Conservation (phyloP, 2,113 vertebrate species). For the Pluvianellus socialis region DNA sequence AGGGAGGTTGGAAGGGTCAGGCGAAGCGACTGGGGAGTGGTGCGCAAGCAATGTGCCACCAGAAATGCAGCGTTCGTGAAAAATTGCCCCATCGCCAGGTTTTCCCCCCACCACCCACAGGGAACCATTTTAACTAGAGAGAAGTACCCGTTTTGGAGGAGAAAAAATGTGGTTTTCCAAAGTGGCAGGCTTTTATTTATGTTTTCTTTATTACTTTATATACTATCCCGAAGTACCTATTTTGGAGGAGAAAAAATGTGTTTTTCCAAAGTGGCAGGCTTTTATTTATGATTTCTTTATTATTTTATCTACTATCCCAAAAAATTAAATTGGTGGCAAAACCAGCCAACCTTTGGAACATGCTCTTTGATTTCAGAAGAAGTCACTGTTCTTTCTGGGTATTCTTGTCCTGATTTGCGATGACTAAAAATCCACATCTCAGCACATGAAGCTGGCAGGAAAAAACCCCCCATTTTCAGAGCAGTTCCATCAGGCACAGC, state of each 20-base stretch:
- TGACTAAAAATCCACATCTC: neutral
- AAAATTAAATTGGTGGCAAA: neutral
- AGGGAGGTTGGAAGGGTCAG: neutral
- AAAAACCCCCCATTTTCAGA: neutral
- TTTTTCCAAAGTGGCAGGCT: neutral
- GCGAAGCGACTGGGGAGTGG: neutral
- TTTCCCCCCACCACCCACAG: accelerated
- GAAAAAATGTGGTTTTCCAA: neutral
- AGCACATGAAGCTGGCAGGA: neutral
- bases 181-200: neutral
- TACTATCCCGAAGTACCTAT: neutral
- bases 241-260: neutral
- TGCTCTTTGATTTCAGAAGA: neutral
- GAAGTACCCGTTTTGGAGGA: neutral
- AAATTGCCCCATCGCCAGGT: neutral
- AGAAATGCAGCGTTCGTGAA: neutral
- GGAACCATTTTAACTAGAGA: neutral
- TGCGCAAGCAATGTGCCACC: accelerated
- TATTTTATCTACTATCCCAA: neutral
- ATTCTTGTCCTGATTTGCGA: neutral
- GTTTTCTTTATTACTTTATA: neutral
- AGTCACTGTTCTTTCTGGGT: neutral
- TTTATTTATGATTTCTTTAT: neutral
- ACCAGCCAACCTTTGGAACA: neutral
- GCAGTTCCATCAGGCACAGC: neutral